These are phyloP conservation scores for Columba livia DNA, from an alignment of 2,113 vertebrate genomes.

Conservation along the genomic window DNA sequence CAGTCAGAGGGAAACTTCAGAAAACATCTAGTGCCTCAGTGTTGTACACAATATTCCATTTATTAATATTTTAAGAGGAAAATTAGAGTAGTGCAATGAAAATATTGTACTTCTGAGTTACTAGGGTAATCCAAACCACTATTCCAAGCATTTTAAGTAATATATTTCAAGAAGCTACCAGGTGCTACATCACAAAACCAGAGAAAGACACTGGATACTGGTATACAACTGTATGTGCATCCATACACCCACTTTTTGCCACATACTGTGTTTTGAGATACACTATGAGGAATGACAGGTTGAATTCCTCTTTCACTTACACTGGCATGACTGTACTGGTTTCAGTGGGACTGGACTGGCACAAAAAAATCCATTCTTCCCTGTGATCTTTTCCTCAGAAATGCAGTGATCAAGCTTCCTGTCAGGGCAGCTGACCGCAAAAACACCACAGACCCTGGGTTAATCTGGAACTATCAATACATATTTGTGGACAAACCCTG, in stretches of 20 bases:
- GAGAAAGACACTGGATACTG: not conserved
- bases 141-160: not conserved
- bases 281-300: not conserved
- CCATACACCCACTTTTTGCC: not conserved
- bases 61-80: not conserved
- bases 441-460: not conserved
- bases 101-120: not conserved
- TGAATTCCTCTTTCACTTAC: not conserved
- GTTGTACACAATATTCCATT: not conserved
- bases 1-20: not conserved
- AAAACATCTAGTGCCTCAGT: not conserved
- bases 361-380: not conserved
- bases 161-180: not conserved
- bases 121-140: not conserved
- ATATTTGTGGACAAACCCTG: not conserved
- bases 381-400: not conserved
- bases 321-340: not conserved
- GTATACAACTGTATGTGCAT: not conserved
- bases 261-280: fast-evolving
- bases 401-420: not conserved
- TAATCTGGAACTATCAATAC: not conserved
- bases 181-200: not conserved
- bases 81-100: not conserved
- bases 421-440: not conserved
- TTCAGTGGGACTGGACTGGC: not conserved